Evolutionary conservation across 2,797 vertebrate species (phyloP).

Genomic region (Hylomyscus alleni): DNA sequence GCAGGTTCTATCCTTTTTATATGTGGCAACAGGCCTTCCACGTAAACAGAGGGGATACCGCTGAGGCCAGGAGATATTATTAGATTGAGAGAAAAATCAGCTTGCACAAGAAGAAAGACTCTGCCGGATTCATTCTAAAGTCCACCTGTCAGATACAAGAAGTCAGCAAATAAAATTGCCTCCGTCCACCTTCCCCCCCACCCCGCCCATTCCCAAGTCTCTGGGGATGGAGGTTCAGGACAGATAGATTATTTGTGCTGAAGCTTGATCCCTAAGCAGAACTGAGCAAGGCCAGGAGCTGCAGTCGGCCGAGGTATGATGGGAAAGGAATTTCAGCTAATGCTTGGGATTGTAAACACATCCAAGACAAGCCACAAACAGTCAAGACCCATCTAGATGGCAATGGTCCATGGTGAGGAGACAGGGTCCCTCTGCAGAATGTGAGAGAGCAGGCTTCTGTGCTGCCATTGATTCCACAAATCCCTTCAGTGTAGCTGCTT

Average conservation of each 20-base stretch:
- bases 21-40: neutral
- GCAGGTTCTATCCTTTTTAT: neutral
- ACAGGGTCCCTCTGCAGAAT: neutral
- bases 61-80: neutral
- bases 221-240: accelerated
- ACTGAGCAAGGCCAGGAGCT: neutral
- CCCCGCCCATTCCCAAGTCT: accelerated
- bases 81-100: neutral
- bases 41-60: too few relatives aligned
- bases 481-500: neutral
- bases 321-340: neutral
- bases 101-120: neutral
- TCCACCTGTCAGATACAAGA: accelerated
- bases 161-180: neutral
- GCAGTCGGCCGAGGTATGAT: accelerated
- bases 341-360: neutral
- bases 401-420: accelerated
- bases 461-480: neutral
- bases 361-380: neutral
- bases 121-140: neutral
- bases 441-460: neutral
- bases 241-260: neutral
- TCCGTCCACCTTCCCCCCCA: neutral
- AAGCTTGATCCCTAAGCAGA: neutral
- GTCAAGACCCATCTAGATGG: neutral